Base-by-base conservation (phyloP, 2,113 vertebrate species). In the Pomatorhinus ruficollis region DNA sequence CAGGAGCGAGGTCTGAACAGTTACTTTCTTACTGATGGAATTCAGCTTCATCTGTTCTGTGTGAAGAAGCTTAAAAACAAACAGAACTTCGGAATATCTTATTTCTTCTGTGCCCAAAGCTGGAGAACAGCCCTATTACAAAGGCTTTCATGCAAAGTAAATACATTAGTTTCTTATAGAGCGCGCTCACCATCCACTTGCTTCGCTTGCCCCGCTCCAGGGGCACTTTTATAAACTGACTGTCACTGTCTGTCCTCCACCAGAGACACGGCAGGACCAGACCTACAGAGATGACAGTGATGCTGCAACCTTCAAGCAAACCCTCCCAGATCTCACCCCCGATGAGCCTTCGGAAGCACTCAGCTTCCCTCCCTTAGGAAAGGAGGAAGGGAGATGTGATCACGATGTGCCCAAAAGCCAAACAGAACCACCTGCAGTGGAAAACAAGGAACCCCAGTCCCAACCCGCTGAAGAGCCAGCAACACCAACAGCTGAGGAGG, bases 261-360 rank as follows among this genome's bases (percentile, higher is more conserved):
- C 93, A 99, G 99, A 99, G 95, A 97, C 97, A 83, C 97, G 96
- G 70, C 98, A 96, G 76, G 99, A 99, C 27, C 98, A 96, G 63
- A 97, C 97, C 25, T 98, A 90, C 93, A 98, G 98, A 97, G 99
- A 99, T 27, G 98, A 99, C 97, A 99, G 99, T 72, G 99, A 99
- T 1, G 98, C 99, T 60, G 98, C 99, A 98, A 99, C 99, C 95
- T 98, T 99, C 96, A 98, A 99, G 98, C 99, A 99, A 90, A 99
- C 99, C 97, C 99, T 99, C 96, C 99, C 99, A 35, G 99, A 99
- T 97, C 98, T 99, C 96, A 99, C 99, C 97, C 99, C 99, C 0
- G 99, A 99, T 10, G 99, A 99, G 97, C 98, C 99, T 97, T 99
- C 98, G 10, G 99, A 99, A 90, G 98, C 97, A 81, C 98, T 98